phyloP scores from a whole-genome alignment of 1,140 invertebrate genomes.

The Matsumurasca onukii region DNA sequence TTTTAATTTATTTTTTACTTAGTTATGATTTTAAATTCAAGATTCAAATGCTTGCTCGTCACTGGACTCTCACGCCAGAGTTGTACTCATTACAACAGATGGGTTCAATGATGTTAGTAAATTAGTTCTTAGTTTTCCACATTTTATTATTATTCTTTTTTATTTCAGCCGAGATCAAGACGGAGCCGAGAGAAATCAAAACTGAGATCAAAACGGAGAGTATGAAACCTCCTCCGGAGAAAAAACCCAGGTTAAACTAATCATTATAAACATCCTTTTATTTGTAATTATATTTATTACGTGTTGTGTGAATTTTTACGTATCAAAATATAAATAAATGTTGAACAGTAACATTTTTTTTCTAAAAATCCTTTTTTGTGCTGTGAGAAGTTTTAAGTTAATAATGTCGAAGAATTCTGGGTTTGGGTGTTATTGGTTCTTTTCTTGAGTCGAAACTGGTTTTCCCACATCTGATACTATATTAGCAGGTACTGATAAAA shows the following conservation, averaged over 20 bases:
- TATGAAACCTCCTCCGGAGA: constrained; percentile 87
- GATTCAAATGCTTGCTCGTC: too few species aligned
- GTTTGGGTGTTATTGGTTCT: too few species aligned
- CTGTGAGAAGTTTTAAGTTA: background rate
- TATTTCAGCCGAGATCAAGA: constrained; percentile 56
- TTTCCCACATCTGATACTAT: too few species aligned
- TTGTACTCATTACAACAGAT: too few species aligned
- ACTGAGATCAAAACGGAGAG: constrained; percentile 66
- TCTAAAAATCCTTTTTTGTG: constrained; percentile 1
- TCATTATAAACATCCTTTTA: background rate
- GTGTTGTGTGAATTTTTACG: background rate
- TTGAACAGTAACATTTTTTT: too few species aligned
- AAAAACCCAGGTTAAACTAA: constrained; percentile 69
- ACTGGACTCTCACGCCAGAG: too few species aligned
- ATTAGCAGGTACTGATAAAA: too few species aligned
- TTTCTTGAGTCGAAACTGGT: too few species aligned
- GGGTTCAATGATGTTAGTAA: too few species aligned
- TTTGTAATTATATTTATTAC: background rate
- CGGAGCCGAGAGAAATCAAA: constrained; percentile 70
- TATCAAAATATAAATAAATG: background rate
- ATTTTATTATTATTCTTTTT: constrained; percentile 37
- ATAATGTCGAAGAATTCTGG: too few species aligned
- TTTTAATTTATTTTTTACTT: too few species aligned
- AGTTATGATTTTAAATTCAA: too few species aligned
- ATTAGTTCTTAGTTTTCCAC: constrained; percentile 34